Base-by-base conservation (phyloP, 2,797 vertebrate genomes). In the Tympanoctomys barrerae region DNA sequence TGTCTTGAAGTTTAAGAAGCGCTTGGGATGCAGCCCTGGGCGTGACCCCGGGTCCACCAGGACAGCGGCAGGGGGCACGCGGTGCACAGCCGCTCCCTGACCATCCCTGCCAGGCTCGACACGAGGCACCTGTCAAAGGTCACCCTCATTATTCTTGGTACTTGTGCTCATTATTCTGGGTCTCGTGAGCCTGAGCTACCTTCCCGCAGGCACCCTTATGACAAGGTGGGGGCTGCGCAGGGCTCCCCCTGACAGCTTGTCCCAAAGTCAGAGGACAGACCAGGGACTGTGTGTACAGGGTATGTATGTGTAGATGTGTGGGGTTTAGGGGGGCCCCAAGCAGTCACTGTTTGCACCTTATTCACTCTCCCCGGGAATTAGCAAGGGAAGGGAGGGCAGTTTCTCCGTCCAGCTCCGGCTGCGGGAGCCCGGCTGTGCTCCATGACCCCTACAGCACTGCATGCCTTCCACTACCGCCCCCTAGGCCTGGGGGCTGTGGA, bases 271-370 rank as follows among this genome's bases (percentile, higher is more conserved):
- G 49, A 79, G 31, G 19, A 54, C 28, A 78, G 16, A 11, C 33
- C 52, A 49, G 59, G 61, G 39, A 4, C 14, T 18, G 1, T 18
- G 14, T 57, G 54, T 57, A 13, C 14, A 5, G 54, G 14, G 54
- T 57, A 16, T 57, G 54, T 5, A 14, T 4, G 54, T 18, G 14
- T 5, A 18, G 14, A 49, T 49, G 49, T 49, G 49, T 49, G 49
- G 54, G 54, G 52, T 14, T 10, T 54, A 13, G 52, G 14, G 52
- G 54, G 2, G 1, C 0, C 12, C 12, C 0, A 11, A 26, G 3
- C 9, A 0, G 28, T 12, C 18, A 6, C 33, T 0, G 33, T 4
- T 28, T 19, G 24, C 0, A 0, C 0, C 13, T 2, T 18, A 1
- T 1, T 21, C 61, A 0, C 1, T 2, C 3, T 0, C 12, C 36